These are phyloP conservation scores for Aricia artaxerxes DNA, from an alignment of 2,888 invertebrate species.

Conservation along the genomic window DNA sequence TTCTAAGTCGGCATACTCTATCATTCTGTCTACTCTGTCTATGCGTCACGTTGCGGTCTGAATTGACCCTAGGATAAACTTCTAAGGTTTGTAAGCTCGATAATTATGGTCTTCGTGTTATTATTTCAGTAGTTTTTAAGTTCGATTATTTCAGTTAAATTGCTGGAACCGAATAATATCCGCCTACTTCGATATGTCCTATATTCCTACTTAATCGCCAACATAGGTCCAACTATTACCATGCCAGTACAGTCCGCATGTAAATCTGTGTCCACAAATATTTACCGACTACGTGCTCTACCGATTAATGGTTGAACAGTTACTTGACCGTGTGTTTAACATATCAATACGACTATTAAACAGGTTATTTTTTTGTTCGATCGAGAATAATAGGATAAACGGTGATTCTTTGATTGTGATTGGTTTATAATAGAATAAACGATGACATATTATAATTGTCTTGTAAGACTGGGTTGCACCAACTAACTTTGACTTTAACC, in stretches of 20 bases:
- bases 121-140: too few relatives aligned
- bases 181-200: background rate
- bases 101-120: too few relatives aligned
- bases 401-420: background rate
- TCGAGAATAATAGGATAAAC: background rate
- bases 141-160: background rate
- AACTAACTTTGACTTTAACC: too few relatives aligned
- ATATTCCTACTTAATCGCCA: constrained; percentile 37
- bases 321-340: constrained; percentile 58
- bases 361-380: background rate
- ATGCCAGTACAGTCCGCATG: constrained; percentile 71
- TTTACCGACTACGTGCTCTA: constrained; percentile 71
- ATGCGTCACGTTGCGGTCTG: too few relatives aligned
- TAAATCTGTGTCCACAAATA: constrained; percentile 77
- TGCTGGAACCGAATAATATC: background rate
- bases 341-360: constrained; percentile 40
- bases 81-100: too few relatives aligned
- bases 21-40: too few relatives aligned
- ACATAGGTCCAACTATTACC: constrained; percentile 56
- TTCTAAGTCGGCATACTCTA: too few relatives aligned
- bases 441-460: background rate
- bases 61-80: too few relatives aligned
- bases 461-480: too few relatives aligned
- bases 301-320: constrained; percentile 65
- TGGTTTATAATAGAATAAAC: background rate